These are phyloP conservation scores for Drosophila phalerata DNA, from an alignment of 2,888 invertebrate genomes.

Conservation along the genomic window DNA sequence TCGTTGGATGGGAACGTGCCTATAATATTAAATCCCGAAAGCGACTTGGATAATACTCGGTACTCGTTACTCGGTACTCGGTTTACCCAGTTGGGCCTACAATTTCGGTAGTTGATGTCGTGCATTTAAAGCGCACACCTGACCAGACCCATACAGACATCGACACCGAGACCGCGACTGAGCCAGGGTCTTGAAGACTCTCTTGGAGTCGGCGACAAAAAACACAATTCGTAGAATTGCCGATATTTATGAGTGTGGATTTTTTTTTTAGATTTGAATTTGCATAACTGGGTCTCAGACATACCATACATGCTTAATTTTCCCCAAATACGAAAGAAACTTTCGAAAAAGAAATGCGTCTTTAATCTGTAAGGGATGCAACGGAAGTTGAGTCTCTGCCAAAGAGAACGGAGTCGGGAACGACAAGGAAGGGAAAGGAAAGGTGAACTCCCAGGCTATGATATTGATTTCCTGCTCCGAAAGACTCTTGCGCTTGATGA, in stretches of 20 bases:
- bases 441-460: slow-evolving; percentile 16
- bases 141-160: slow-evolving; percentile 43
- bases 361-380: slow-evolving; percentile 55
- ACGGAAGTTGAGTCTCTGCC: slow-evolving; percentile 59
- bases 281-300: slow-evolving; percentile 84
- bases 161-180: slow-evolving; percentile 19
- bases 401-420: slow-evolving; percentile 5
- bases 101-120: slow-evolving; percentile 70
- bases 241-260: slow-evolving; percentile 76
- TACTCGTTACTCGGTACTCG: slow-evolving; percentile 27
- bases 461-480: slow-evolving; percentile 82
- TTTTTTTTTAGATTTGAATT: slow-evolving; percentile 63
- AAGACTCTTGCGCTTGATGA: slow-evolving; percentile 46
- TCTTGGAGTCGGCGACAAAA: slow-evolving; percentile 14
- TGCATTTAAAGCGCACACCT: slow-evolving; percentile 76
- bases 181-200: slow-evolving; percentile 23
- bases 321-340: slow-evolving; percentile 45
- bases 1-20: slow-evolving; percentile 53
- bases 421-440: slow-evolving; percentile 21
- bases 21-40: slow-evolving; percentile 46
- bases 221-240: slow-evolving; percentile 73
- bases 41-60: slow-evolving; percentile 45
- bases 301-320: slow-evolving; percentile 74
- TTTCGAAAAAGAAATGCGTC: slow-evolving; percentile 59
- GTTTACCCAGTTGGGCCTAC: slow-evolving; percentile 56